Base-by-base conservation (phyloP, 2,113 vertebrate genomes). In the Tragulus kanchil region DNA sequence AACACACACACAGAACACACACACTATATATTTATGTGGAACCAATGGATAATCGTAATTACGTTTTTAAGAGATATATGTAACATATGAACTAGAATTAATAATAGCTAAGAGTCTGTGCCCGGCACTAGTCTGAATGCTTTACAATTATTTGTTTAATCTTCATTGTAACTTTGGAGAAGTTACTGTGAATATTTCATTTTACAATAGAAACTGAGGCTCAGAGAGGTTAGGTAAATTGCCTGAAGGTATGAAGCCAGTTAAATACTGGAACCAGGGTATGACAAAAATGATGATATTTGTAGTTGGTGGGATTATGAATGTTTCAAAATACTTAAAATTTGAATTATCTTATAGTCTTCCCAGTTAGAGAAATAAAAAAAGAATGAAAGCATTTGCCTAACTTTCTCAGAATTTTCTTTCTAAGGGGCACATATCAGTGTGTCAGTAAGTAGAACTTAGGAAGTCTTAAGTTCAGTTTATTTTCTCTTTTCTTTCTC, bases 231-330 rank as follows among this genome's bases (percentile, higher is more conserved):
- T 92, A 62, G 64, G n/a, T 73, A 82, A 82, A 82, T 82, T 86
- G 48, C 21, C 11, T 82, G 3, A 92, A 12, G 5, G 65, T 73
- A 48, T 73, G 62, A 95, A 36, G 48, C n/a, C 56, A 28, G 73
- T 87, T 64, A 81, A 92, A 81, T 86, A 26, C 54, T 81, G 54
- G 54, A 95, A n/a, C 36, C 15, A 64, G 82, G 50, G 73, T 64
- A 73, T 62, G 26, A 23, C 65, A 82, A 11, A 58, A 87, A 62
- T 81, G 42, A 69, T 52, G 56, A 54, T 69, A 69, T 69, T 69
- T 90, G 4, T 85, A 78, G 84, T 69, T 86, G 62, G 31, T 78
- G 65, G 48, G 64, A 81, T 95, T 95, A 48, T 91, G 61, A 62
- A 21, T 81, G 19, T 61, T 48, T 54, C 42, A 42, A 54, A 36